phyloP scores from a whole-genome alignment of 2,888 invertebrate species.

The Trachelus tabidus region DNA sequence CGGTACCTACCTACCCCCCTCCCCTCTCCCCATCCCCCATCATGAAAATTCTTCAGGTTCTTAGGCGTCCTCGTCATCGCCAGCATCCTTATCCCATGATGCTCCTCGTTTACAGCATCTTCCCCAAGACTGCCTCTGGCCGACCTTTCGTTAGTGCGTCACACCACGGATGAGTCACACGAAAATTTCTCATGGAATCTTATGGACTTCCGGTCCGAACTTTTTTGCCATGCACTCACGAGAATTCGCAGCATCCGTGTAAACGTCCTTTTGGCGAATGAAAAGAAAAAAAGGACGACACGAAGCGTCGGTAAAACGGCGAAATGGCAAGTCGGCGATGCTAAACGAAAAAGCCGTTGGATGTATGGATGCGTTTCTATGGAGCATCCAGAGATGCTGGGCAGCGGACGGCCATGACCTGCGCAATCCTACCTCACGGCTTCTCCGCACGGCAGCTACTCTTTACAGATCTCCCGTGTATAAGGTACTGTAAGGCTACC shows the following conservation, averaged over 20 bases:
- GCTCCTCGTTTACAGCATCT: neutral
- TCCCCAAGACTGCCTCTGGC: neutral
- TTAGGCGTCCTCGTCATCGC: neutral
- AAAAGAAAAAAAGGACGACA: no score
- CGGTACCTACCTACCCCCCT: neutral
- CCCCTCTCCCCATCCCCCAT: fast-evolving
- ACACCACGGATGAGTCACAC: neutral
- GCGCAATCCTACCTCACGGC: slow-evolving; percentile 23
- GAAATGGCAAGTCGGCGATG: neutral
- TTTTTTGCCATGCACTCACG: no score
- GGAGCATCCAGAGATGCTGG: neutral
- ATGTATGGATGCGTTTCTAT: neutral
- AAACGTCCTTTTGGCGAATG: neutral
- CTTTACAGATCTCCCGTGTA: slow-evolving; percentile 6
- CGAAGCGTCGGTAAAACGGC: neutral
- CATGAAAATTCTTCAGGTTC: neutral
- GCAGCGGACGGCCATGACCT: slow-evolving; percentile 44
- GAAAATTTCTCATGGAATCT: neutral
- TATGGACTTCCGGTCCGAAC: neutral
- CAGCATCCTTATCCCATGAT: neutral
- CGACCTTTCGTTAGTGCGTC: neutral
- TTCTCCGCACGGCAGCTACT: slow-evolving; percentile 10
- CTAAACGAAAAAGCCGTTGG: neutral
- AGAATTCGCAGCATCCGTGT: neutral
- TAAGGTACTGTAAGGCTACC: neutral